Evolutionary conservation across 2,797 vertebrate genomes (phyloP).

Genomic region (Glossophaga mutica): DNA sequence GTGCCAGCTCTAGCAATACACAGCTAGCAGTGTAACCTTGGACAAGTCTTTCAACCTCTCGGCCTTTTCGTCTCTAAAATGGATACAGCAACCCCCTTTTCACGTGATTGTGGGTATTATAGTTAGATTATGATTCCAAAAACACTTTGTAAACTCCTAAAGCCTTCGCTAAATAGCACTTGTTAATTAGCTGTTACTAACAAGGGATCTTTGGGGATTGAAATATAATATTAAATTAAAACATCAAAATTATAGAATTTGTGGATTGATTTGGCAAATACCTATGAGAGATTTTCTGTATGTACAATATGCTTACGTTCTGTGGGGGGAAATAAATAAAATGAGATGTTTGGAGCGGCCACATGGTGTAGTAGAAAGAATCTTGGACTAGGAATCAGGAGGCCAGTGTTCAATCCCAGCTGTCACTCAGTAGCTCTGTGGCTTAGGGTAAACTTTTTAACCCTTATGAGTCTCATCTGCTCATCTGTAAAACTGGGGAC

Average conservation of each 20-base stretch:
- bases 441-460: background rate
- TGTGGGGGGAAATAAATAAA: background rate
- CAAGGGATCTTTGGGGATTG: background rate
- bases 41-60: background rate
- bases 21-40: background rate
- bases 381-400: background rate
- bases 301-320: background rate
- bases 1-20: background rate
- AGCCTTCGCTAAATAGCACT: background rate
- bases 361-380: background rate
- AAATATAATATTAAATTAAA: background rate
- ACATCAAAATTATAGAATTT: background rate
- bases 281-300: background rate
- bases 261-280: background rate
- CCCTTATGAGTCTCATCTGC: background rate
- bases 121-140: background rate
- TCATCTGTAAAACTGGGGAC: background rate
- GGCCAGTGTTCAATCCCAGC: background rate
- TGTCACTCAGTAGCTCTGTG: background rate
- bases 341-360: background rate
- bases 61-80: background rate
- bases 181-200: background rate
- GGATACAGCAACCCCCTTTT: background rate
- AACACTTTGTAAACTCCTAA: background rate
- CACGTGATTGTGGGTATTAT: background rate